Conservation (phyloP, 2,797 vertebrate genomes). For the Lemur catta region DNA sequence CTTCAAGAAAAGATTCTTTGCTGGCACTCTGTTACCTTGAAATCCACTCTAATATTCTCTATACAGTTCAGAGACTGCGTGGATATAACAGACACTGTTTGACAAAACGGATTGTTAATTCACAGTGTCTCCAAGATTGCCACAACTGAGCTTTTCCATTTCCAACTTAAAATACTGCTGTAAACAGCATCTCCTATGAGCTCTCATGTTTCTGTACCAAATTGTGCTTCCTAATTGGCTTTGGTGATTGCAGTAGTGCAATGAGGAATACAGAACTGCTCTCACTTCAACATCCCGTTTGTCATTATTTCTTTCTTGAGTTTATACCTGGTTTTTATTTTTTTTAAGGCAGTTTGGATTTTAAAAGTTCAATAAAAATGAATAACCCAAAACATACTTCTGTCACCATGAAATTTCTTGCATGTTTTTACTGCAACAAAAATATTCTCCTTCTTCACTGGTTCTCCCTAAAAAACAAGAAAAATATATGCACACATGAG, state of each 20-base stretch:
- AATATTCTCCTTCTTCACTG: conserved; percentile 90
- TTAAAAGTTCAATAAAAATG: conserved; percentile 32
- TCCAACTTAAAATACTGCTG: neutral
- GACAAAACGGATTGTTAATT: neutral
- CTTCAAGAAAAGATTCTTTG: neutral
- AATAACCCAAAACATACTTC: conserved; percentile 89
- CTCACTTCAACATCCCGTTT: neutral
- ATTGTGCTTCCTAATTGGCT: neutral
- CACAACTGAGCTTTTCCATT: neutral
- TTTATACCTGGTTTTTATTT: neutral
- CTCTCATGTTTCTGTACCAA: neutral
- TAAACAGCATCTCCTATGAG: neutral
- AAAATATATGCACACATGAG: neutral
- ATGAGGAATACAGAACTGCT: neutral
- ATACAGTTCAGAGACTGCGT: neutral
- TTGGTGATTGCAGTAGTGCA: neutral
- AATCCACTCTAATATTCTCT: neutral
- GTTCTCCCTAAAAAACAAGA: conserved; percentile 87
- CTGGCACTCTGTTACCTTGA: neutral
- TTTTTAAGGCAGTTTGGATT: neutral
- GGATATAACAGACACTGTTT: neutral
- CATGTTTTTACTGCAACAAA: conserved; percentile 99
- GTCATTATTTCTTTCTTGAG: neutral
- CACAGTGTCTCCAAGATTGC: neutral
- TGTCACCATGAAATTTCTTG: conserved; percentile 94